Evolutionary conservation across 2,113 vertebrate genomes (phyloP), one percentile per base, ranked within the genome.

Genomic region (Indri indri): DNA sequence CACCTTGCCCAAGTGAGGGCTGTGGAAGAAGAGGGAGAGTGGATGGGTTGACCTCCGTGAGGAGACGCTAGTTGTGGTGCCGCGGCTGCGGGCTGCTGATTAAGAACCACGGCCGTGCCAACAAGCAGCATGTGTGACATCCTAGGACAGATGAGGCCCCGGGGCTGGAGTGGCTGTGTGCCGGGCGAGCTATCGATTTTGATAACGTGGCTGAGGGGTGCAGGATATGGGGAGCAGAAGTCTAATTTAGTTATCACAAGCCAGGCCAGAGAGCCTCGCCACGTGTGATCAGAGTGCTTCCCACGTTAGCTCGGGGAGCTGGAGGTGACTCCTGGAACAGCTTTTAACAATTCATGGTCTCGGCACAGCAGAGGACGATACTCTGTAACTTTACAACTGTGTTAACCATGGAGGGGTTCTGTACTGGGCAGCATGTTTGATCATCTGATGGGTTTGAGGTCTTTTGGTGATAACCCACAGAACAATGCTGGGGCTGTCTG

Each of bases 241-340:
- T 71, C 57, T 93, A 27, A 84, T 90, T 84, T 54, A 82, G 85
- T 87, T 74, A 65, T 73, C 76, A 18, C 8, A 91, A 90, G 96
- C 93, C 74, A 37, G 71, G 63, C 88, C 18, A 10, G 87, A 65
- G 65, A 68, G 42, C 96, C 90, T 86, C 96, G 83, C 95, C 90
- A 50, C 10, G 2, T 30, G 79, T n/a, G 59, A 76, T 92, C 45
- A 86, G 40, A 82, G 90, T 11, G 47, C 57, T 88, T 93, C 88
- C 40, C 42, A 50, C 89, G 47, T 83, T n/a, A 87, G 83, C 92
- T 59, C 54, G 1, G 59, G 40, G 45, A 76, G 32, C 25, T 50
- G 59, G 84, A 74, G 63, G 42, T 27, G 63, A 76, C 59, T 92
- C 80, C 93, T 70, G 30, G 80, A 74, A 85, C 6, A 25, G 30